These are phyloP conservation scores for Drosophila kanapiae DNA, from an alignment of 1,140 invertebrate genomes.

Conservation along the genomic window DNA sequence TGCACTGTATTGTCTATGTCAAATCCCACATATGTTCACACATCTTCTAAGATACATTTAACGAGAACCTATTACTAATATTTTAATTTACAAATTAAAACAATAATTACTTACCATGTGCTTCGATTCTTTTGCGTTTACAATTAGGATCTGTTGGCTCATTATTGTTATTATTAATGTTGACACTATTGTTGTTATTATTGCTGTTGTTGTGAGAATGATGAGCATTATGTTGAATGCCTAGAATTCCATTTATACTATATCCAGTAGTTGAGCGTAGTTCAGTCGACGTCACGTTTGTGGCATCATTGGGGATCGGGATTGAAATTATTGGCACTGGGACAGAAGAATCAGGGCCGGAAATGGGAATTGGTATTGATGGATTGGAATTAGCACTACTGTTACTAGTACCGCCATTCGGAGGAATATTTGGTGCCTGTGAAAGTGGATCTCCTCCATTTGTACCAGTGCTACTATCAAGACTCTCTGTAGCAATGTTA, in stretches of 20 bases:
- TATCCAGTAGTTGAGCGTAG: slow-evolving; percentile 88
- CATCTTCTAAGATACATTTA: too few relatives aligned
- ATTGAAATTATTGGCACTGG: slow-evolving; percentile 81
- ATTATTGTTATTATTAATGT: slow-evolving; percentile 84
- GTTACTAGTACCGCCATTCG: slow-evolving; percentile 25
- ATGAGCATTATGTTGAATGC: slow-evolving; percentile 90
- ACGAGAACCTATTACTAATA: too few relatives aligned
- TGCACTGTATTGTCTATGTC: too few relatives aligned
- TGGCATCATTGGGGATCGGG: slow-evolving; percentile 55
- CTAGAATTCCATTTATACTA: slow-evolving; percentile 98
- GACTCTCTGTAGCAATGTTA: slow-evolving; percentile 85
- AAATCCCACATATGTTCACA: too few relatives aligned
- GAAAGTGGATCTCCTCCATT: slow-evolving; percentile 45
- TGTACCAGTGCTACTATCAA: slow-evolving; percentile 65
- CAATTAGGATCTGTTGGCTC: slow-evolving; percentile 51
- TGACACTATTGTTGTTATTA: slow-evolving; percentile 84
- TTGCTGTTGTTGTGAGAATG: slow-evolving; percentile 87
- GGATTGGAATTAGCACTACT: slow-evolving; percentile 68
- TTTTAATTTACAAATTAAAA: not conserved
- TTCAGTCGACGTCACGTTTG: slow-evolving; percentile 68
- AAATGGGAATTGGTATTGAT: slow-evolving; percentile 86
- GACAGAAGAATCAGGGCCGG: slow-evolving; percentile 32
- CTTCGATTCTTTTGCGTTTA: slow-evolving; percentile 90
- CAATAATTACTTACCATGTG: slow-evolving; percentile 86
- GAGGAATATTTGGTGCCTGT: slow-evolving; percentile 14